phyloP scores from a whole-genome alignment of 92 coral and sea anemone genomes.

The Actinostola sp. region DNA sequence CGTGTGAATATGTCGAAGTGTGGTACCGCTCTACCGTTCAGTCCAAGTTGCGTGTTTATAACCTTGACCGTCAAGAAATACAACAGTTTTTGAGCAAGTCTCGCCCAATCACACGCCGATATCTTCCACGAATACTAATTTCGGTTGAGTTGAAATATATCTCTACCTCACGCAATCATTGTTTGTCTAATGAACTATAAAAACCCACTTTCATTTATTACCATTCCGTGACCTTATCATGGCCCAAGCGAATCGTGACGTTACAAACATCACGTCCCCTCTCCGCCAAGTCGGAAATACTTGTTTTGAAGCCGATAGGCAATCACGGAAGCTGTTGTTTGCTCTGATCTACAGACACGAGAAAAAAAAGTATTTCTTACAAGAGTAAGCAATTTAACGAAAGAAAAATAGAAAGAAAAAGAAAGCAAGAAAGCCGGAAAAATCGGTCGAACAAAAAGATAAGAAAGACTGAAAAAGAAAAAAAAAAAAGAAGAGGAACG shows the following conservation, averaged over 20 bases:
- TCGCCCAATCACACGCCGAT: neutral
- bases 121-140: neutral
- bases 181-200: neutral
- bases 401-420: too few relatives aligned
- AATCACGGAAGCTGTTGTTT: neutral
- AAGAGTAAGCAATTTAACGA: too few relatives aligned
- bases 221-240: neutral
- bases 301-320: neutral
- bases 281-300: neutral
- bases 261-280: neutral
- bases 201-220: neutral
- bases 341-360: too few relatives aligned
- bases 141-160: neutral
- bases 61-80: neutral
- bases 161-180: conserved; percentile 1
- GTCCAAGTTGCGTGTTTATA: neutral
- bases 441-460: too few relatives aligned
- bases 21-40: too few relatives aligned
- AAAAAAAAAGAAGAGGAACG: neutral
- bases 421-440: too few relatives aligned
- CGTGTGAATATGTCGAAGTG: too few relatives aligned
- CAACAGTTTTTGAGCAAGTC: neutral
- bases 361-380: neutral
- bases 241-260: neutral
- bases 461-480: neutral